Percentiles rank a stretch among this genome's conserved stretches.
Conservation (phyloP, 2,113 vertebrate species). For the Notothenia coriiceps region DNA sequence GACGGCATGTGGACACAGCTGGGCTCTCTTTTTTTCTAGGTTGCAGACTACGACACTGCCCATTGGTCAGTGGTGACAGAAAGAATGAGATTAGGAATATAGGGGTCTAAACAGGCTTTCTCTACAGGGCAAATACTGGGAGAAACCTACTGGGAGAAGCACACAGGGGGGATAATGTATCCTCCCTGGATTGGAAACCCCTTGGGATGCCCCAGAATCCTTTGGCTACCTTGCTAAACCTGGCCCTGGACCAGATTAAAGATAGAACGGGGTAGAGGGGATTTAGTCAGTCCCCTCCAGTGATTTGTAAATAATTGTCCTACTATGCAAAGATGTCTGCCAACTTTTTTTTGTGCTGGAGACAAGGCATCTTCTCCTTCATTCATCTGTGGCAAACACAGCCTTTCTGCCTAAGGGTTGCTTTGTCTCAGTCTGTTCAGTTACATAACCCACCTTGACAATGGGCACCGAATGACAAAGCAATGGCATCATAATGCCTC, state of each 20-base stretch:
- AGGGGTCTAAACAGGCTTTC: background rate
- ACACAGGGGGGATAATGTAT: constrained; percentile 38
- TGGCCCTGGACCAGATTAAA: constrained; percentile 3
- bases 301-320: constrained; percentile 14
- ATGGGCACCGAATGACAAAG: constrained; percentile 51
- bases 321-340: background rate
- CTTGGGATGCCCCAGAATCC: constrained; percentile 24
- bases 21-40: constrained; percentile 3
- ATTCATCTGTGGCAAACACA: constrained; percentile 38
- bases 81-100: background rate
- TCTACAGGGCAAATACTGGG: background rate
- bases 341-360: constrained; percentile 13
- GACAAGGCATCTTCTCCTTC: constrained; percentile 19
- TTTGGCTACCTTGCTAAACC: constrained; percentile 1
- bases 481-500: constrained; percentile 55
- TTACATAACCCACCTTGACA: constrained; percentile 69
- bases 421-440: constrained; percentile 50
- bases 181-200: constrained; percentile 32
- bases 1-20: background rate
- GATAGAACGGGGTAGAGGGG: constrained; percentile 8
- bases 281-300: background rate
- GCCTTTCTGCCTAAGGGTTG: constrained; percentile 30
- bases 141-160: constrained; percentile 24
- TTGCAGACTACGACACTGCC: background rate
- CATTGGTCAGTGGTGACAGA: background rate